Conservation (phyloP, 2,113 vertebrate species). For the Erinaceus europaeus region DNA sequence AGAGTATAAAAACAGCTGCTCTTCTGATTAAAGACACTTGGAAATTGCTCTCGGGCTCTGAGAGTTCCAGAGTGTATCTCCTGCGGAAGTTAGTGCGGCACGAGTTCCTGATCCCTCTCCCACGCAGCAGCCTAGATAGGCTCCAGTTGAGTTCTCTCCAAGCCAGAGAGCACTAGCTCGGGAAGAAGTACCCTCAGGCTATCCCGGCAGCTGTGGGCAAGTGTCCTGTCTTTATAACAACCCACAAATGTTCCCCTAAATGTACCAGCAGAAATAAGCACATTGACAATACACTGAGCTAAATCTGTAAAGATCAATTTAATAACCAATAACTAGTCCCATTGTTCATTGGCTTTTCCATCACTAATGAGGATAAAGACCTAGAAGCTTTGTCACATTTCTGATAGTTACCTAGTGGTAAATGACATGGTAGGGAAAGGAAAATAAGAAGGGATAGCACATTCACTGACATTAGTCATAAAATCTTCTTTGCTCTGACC, state of each 20-base stretch:
- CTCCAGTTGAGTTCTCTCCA: too few species aligned
- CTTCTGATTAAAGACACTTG: too few species aligned
- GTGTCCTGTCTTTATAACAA: not conserved
- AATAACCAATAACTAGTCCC: not conserved
- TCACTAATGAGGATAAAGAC: not conserved
- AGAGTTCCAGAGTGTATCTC: too few species aligned
- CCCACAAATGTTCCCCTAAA: not conserved
- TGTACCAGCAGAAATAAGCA: not conserved
- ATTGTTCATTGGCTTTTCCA: not conserved
- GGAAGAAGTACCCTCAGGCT: too few species aligned
- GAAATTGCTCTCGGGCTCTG: too few species aligned
- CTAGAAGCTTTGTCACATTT: not conserved
- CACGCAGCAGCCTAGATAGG: too few species aligned
- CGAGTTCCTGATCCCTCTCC: too few species aligned
- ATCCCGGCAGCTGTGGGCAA: not conserved
- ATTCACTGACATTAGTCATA: conserved; percentile 2
- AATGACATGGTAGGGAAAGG: not conserved
- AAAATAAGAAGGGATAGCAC: too few species aligned
- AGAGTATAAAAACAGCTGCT: too few species aligned
- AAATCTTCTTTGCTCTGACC: not conserved
- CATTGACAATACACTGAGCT: not conserved
- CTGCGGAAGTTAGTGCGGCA: too few species aligned
- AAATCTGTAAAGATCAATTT: not conserved
- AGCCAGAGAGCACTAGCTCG: too few species aligned
- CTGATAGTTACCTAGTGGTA: too few species aligned